Conservation (phyloP, 2,113 vertebrate species). For the Cavia aperea region DNA sequence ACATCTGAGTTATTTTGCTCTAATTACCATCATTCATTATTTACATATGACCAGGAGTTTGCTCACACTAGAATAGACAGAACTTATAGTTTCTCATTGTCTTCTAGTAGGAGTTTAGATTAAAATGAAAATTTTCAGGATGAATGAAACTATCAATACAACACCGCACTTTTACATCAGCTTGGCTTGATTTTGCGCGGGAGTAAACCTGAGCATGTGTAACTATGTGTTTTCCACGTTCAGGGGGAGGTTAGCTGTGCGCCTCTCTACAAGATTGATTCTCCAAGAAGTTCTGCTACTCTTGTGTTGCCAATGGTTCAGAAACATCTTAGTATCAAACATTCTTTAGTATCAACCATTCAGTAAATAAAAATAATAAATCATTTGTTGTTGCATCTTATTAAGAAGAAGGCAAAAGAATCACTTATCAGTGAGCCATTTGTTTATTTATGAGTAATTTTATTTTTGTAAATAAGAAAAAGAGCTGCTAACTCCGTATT, state of each 20-base stretch:
- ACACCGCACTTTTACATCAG: background rate
- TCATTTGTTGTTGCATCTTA: background rate
- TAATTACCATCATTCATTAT: conserved; percentile 70
- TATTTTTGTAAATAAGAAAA: background rate
- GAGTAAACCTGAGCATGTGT: background rate
- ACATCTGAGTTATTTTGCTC: conserved; percentile 63
- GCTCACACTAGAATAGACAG: conserved; percentile 40
- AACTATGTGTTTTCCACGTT: background rate
- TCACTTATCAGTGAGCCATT: background rate
- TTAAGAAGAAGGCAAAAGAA: background rate
- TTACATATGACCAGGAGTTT: conserved; percentile 46
- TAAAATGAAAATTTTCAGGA: background rate
- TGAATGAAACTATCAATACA: background rate
- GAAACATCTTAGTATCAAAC: background rate
- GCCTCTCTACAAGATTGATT: background rate
- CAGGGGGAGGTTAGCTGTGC: background rate
- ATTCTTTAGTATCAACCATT: background rate
- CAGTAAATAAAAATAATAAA: background rate
- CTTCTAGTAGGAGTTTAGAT: background rate
- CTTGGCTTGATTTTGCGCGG: background rate
- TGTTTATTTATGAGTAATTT: background rate
- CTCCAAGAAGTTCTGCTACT: background rate
- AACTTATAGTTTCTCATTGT: conserved; percentile 27
- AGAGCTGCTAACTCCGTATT: background rate
- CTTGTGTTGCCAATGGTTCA: background rate